phyloP scores from a whole-genome alignment of 2,797 vertebrate species.

The Premnoplex brunnescens region DNA sequence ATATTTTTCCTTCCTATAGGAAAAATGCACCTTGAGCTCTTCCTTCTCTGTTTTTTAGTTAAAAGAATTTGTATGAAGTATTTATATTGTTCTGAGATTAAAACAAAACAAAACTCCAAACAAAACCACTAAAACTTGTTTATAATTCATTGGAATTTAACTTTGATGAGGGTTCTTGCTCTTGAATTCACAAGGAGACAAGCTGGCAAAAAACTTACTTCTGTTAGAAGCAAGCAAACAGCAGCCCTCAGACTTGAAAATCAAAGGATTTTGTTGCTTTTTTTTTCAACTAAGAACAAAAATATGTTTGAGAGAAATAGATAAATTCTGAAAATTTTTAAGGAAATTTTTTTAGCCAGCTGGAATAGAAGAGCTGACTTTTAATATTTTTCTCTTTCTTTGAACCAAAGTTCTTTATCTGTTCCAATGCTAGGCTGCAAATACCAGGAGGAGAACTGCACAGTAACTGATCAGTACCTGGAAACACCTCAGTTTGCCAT shows the following conservation, averaged over 20 bases:
- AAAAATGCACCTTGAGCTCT: not conserved
- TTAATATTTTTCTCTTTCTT: not conserved
- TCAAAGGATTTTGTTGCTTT: not conserved
- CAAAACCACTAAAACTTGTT: not conserved
- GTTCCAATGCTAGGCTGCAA: not conserved
- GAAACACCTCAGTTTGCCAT: not conserved
- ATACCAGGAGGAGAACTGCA: not conserved
- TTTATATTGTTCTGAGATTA: not conserved
- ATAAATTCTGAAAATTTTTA: not conserved
- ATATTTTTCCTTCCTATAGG: not conserved
- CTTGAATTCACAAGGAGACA: not conserved
- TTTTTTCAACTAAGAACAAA: not conserved
- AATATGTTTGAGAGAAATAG: not conserved
- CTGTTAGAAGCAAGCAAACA: not conserved
- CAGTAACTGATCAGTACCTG: not conserved
- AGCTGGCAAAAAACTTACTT: not conserved
- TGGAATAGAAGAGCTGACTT: not conserved
- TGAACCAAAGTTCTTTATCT: not conserved
- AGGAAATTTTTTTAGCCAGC: not conserved
- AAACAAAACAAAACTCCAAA: not conserved
- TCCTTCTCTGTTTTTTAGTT: not conserved
- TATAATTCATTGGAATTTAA: not conserved
- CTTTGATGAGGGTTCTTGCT: not conserved
- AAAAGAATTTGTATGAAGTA: not conserved
- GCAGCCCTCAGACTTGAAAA: not conserved